Base-by-base conservation (phyloP, 2,113 vertebrate species). In the Lamprologus speciosus region DNA sequence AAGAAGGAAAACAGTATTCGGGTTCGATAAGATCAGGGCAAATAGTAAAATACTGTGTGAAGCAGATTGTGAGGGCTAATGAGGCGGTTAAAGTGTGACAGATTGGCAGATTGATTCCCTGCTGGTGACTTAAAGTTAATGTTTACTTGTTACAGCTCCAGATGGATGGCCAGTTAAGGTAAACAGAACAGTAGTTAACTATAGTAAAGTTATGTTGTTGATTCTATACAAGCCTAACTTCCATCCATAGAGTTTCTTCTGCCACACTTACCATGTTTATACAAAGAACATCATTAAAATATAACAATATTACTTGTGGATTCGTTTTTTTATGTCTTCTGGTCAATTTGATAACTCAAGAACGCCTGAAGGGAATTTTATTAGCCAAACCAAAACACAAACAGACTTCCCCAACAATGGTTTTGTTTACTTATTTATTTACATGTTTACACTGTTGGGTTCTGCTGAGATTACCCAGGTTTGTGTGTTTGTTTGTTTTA, bases 61-160 rank as follows among this genome's bases (percentile, higher is more conserved):
- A 80, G 78, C 79, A 90, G 88, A 89, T 55, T 86, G 78, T 5
- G 50, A 65, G 28, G 68, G n/a, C 47, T 84, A 91, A 89, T 55
- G 33, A 57, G 82, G 23, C 8, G 28, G 45, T 28, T 88, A 40
- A 86, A 86, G 84, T 5, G n/a, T 68, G 84, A 88, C 87, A 87
- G 84, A 63, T 63, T 63, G 58, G 31, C 91, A 91, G 90, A 87
- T 35, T 85, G 87, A 82, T 73, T 87, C 31, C 58, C 85, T 91
- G 89, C 84, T 92, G 87, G 37, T 86, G 54, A 89, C 84, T 88
- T 55, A 21, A 65, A 84, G 42, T 63, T 85, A 78, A 86, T 75
- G 55, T 79, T 85, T 21, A 23, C 60, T 47, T 35, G 60, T 81
- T 57, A 35, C 26, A 40, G 17, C 82, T 33, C 55, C 55, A 90